Evolutionary conservation across 2,113 vertebrate species (phyloP).

Genomic region (Delphinus delphis): DNA sequence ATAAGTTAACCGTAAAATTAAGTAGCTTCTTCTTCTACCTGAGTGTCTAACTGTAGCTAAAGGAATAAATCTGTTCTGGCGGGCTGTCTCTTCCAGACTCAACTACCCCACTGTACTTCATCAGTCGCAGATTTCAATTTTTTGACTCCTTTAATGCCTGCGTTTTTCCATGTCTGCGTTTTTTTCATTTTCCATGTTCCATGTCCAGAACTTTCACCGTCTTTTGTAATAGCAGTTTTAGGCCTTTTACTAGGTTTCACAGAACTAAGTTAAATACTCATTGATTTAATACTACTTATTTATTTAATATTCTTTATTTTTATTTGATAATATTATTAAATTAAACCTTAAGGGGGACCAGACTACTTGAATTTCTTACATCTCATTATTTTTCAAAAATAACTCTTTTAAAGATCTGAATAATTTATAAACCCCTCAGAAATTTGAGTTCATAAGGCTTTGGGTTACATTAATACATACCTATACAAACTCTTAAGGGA

Average conservation of each 20-base stretch:
- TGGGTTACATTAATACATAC: slow-evolving; percentile 18
- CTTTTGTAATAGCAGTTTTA: slow-evolving; percentile 42
- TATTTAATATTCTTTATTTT: slow-evolving; percentile 73
- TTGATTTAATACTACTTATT: slow-evolving; percentile 69
- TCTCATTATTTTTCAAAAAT: slow-evolving; percentile 58
- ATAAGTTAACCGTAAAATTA: neutral
- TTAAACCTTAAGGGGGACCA: slow-evolving; percentile 62
- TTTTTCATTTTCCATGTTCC: slow-evolving; percentile 36
- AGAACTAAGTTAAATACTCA: slow-evolving; percentile 62
- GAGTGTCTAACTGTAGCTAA: neutral
- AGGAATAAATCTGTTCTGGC: neutral
- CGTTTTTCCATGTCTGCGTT: slow-evolving; percentile 28
- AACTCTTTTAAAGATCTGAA: slow-evolving; percentile 62
- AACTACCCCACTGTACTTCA: neutral
- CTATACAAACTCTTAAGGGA: neutral
- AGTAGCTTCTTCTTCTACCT: neutral
- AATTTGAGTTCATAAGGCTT: slow-evolving; percentile 44
- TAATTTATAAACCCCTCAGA: slow-evolving; percentile 67
- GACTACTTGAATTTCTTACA: slow-evolving; percentile 56
- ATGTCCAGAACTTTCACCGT: slow-evolving; percentile 13
- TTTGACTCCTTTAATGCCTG: neutral
- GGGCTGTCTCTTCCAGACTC: neutral
- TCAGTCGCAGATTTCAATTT: neutral
- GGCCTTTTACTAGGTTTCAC: slow-evolving; percentile 62
- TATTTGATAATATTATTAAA: slow-evolving; percentile 72